Evolutionary conservation across 2,113 vertebrate species (phyloP).

Genomic region (Phasianus colchicus): DNA sequence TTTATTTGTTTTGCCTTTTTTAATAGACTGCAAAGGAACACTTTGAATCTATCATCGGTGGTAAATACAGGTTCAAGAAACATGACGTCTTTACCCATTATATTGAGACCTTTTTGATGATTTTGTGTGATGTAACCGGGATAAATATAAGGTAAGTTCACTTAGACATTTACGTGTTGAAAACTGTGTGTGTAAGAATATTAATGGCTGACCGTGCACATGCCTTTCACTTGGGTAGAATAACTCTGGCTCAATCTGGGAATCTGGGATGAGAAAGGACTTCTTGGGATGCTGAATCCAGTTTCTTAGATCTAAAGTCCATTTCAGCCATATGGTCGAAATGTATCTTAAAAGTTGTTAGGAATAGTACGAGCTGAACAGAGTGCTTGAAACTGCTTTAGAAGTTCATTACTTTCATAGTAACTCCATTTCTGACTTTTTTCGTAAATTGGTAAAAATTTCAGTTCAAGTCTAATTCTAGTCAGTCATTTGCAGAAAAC

Average conservation of each 20-base stretch:
- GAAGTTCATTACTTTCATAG: background rate
- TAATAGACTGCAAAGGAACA: conserved; percentile 37
- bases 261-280: background rate
- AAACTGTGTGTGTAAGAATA: conserved; percentile 43
- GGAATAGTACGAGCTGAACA: background rate
- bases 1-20: conserved; percentile 65
- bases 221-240: background rate
- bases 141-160: conserved; percentile 54
- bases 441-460: background rate
- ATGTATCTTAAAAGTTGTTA: background rate
- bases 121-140: conserved; percentile 50
- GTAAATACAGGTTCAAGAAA: conserved; percentile 37
- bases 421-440: background rate
- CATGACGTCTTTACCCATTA: conserved; percentile 25
- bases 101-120: conserved; percentile 23
- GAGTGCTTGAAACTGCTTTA: background rate
- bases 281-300: background rate
- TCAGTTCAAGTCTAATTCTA: background rate
- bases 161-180: background rate
- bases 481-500: background rate
- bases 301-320: background rate
- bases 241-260: background rate
- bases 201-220: background rate
- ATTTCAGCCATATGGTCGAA: background rate
- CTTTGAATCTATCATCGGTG: background rate